phyloP scores from a whole-genome alignment of 2,888 invertebrate genomes.

The Tetranychus truncatus region DNA sequence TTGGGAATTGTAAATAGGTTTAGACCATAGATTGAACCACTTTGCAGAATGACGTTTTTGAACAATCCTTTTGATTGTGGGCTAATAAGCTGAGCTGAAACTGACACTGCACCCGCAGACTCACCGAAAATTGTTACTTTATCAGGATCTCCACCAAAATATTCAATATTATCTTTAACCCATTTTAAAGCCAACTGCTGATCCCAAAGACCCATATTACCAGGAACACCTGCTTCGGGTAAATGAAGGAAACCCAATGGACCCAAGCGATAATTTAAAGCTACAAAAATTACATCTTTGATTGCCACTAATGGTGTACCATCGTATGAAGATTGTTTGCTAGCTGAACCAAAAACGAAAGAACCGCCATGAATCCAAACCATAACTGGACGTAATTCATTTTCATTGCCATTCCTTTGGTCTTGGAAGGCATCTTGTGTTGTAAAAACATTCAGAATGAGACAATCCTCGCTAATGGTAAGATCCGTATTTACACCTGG shows the following conservation, averaged over 20 bases:
- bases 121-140: conserved; percentile 1
- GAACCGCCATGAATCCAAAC: conserved; percentile 15
- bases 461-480: conserved; percentile 20
- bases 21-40: not conserved
- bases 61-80: not conserved
- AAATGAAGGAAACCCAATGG: not conserved
- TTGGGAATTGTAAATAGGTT: not conserved
- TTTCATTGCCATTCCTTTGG: not conserved
- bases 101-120: not conserved
- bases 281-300: conserved; percentile 10
- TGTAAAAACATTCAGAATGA: conserved; percentile 21
- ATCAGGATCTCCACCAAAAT: conserved; percentile 13
- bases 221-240: not conserved
- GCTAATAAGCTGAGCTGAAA: not conserved
- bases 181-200: conserved; percentile 9
- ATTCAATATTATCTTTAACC: conserved; percentile 3
- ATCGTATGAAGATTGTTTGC: not conserved
- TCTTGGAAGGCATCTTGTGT: not conserved
- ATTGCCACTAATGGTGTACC: conserved; percentile 3
- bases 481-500: not conserved
- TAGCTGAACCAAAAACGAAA: conserved; percentile 6
- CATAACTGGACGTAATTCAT: conserved; percentile 10
- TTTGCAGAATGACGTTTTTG: not conserved
- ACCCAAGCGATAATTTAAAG: conserved; percentile 8
- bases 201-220: conserved; percentile 13